Conservation (phyloP, 2,888 invertebrate species). For the Caenorhabditis macrosperma region DNA sequence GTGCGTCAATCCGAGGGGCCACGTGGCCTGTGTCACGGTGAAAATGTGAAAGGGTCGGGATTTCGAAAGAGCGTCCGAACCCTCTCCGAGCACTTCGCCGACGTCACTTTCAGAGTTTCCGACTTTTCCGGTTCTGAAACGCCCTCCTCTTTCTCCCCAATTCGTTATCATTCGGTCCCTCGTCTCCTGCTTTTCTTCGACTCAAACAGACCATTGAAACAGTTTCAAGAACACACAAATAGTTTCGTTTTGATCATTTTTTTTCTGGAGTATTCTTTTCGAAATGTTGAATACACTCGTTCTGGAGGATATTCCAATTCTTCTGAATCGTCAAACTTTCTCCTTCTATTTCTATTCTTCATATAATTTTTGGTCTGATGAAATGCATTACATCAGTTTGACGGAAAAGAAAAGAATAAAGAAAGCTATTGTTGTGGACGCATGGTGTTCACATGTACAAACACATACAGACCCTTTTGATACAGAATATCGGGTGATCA, state of each 20-base stretch:
- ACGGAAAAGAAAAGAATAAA: too few relatives aligned
- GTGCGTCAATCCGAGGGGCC: too few relatives aligned
- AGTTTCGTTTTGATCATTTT: background rate
- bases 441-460: background rate
- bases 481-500: background rate
- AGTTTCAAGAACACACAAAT: conserved; percentile 16
- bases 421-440: background rate
- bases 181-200: background rate
- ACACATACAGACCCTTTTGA: background rate
- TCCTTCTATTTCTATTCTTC: too few relatives aligned
- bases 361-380: too few relatives aligned
- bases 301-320: too few relatives aligned
- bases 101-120: background rate
- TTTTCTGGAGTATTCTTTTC: background rate
- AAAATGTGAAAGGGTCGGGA: too few relatives aligned
- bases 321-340: too few relatives aligned
- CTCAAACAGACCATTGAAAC: conserved; percentile 15
- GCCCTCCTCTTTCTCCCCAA: background rate
- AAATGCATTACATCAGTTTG: too few relatives aligned
- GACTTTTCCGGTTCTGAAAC: background rate
- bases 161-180: background rate
- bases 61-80: too few relatives aligned
- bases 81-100: background rate
- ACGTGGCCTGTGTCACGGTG: too few relatives aligned
- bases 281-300: too few relatives aligned